Evolutionary conservation across 2,797 vertebrate genomes (phyloP).

Genomic region (Micropoecilia bifurca): DNA sequence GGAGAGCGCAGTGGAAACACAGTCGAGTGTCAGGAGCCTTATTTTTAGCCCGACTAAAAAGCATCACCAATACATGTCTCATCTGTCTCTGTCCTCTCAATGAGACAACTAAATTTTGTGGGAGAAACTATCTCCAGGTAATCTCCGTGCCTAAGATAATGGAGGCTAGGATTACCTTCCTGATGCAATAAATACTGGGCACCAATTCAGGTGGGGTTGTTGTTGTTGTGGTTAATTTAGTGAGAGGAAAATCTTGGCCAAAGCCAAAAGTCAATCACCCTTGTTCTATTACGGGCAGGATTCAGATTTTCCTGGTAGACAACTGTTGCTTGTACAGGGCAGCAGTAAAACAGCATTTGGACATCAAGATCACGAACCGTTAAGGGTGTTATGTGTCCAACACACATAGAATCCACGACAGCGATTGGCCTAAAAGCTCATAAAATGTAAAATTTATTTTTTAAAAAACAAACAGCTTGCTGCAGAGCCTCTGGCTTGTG

Average conservation of each 20-base stretch:
- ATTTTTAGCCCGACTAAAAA: constrained; percentile 82
- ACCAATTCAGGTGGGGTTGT: constrained; percentile 43
- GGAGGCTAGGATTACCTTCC: constrained; percentile 59
- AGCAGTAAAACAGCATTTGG: constrained; percentile 32
- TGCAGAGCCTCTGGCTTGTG: background rate
- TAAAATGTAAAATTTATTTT: background rate
- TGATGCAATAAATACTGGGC: constrained; percentile 48
- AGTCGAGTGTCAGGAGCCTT: constrained; percentile 79
- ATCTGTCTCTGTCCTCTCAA: constrained; percentile 65
- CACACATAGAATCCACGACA: constrained; percentile 21
- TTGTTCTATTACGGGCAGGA: constrained; percentile 61
- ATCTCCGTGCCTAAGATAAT: constrained; percentile 63
- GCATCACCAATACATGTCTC: constrained; percentile 73
- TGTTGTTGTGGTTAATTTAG: constrained; percentile 60
- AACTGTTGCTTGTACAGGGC: constrained; percentile 58
- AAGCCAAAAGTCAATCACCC: constrained; percentile 67
- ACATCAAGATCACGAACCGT: constrained; percentile 21
- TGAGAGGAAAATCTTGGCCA: constrained; percentile 57
- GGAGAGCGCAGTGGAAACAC: constrained; percentile 84
- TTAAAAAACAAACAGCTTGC: background rate
- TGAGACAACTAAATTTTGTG: constrained; percentile 42
- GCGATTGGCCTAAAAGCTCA: background rate
- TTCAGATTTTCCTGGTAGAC: constrained; percentile 68
- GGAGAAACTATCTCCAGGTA: constrained; percentile 70
- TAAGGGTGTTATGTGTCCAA: constrained; percentile 21